These are phyloP conservation scores for Cryptoblepharus egeriae DNA, from an alignment of 2,797 vertebrate species.

Conservation along the genomic window DNA sequence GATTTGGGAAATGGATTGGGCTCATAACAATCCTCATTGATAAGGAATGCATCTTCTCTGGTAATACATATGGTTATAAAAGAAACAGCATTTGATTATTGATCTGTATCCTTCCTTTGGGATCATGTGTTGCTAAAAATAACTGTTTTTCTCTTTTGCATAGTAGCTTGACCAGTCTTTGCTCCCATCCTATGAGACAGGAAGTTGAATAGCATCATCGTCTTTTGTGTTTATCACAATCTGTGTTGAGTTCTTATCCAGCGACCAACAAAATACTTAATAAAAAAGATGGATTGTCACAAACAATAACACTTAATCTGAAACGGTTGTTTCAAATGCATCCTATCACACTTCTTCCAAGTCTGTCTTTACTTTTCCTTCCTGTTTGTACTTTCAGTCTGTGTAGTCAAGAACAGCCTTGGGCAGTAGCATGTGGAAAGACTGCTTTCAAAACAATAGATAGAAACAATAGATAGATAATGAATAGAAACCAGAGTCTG, in stretches of 20 bases:
- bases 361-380: slow-evolving; percentile 45
- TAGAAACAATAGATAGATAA: too few relatives aligned
- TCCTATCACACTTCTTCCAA: slow-evolving; percentile 25
- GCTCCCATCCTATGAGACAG: slow-evolving; percentile 1
- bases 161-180: slow-evolving; percentile 8
- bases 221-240: slow-evolving; percentile 44
- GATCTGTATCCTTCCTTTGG: slow-evolving; percentile 6
- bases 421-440: neutral
- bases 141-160: neutral
- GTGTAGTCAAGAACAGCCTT: neutral
- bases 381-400: slow-evolving; percentile 49
- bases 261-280: slow-evolving; percentile 28
- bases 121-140: slow-evolving; percentile 1
- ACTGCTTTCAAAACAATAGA: slow-evolving; percentile 7
- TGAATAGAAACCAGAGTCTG: too few relatives aligned
- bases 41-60: neutral
- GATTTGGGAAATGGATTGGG: neutral
- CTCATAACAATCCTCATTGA: neutral
- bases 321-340: slow-evolving; percentile 26
- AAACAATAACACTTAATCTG: slow-evolving; percentile 39
- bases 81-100: neutral
- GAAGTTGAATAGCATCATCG: slow-evolving; percentile 37
- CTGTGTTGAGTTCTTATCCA: slow-evolving; percentile 27
- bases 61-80: neutral
- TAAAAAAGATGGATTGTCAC: slow-evolving; percentile 44